Conservation (phyloP, 2,888 invertebrate species). For the Pachymerium ferrugineum region DNA sequence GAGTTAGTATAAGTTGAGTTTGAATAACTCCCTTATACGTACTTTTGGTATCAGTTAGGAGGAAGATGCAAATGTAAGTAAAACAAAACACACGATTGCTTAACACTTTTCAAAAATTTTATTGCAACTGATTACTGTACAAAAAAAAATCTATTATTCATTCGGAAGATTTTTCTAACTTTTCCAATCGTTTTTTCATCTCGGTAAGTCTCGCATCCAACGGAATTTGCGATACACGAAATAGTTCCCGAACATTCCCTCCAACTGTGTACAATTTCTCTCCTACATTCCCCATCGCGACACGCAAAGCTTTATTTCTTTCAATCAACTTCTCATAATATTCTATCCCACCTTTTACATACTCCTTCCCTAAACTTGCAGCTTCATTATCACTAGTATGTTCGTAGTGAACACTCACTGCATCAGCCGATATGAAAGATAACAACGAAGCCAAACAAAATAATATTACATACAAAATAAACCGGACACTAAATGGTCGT, state of each 20-base stretch:
- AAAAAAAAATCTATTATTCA: neutral
- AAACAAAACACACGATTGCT: too few relatives aligned
- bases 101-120: too few relatives aligned
- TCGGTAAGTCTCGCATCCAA: slow-evolving; percentile 49
- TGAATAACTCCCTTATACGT: too few relatives aligned
- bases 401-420: slow-evolving; percentile 60
- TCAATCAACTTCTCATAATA: slow-evolving; percentile 67
- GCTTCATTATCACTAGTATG: slow-evolving; percentile 59
- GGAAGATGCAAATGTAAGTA: too few relatives aligned
- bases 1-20: too few relatives aligned
- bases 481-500: slow-evolving; percentile 49
- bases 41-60: too few relatives aligned
- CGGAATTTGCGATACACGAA: slow-evolving; percentile 62
- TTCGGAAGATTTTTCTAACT: neutral
- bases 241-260: slow-evolving; percentile 64
- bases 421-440: slow-evolving; percentile 63
- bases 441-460: slow-evolving; percentile 56
- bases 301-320: slow-evolving; percentile 66
- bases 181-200: slow-evolving; percentile 5
- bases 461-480: slow-evolving; percentile 55
- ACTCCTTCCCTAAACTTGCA: slow-evolving; percentile 57
- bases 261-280: slow-evolving; percentile 57
- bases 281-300: slow-evolving; percentile 60
- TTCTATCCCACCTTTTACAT: slow-evolving; percentile 65
- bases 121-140: too few relatives aligned